phyloP scores from a whole-genome alignment of 2,797 vertebrate species.

The Anas capensis region DNA sequence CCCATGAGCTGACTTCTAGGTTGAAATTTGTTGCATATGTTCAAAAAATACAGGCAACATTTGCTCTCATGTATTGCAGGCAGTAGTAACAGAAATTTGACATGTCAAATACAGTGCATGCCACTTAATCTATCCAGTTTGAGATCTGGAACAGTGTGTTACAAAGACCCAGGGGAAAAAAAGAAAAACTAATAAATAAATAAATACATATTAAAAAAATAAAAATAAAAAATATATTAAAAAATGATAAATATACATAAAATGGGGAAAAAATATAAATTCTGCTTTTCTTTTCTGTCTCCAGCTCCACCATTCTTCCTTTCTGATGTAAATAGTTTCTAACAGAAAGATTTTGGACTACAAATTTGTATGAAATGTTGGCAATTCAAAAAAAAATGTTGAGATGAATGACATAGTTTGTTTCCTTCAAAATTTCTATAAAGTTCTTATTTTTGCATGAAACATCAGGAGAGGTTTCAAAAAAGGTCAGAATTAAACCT shows the following conservation, averaged over 20 bases:
- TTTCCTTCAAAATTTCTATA: slow-evolving; percentile 3
- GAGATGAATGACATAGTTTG: slow-evolving; percentile 37
- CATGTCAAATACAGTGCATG: slow-evolving; percentile 57
- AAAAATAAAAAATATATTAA: background rate
- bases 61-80: slow-evolving; percentile 64
- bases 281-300: slow-evolving; percentile 56
- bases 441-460: background rate
- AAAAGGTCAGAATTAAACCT: slow-evolving; percentile 1
- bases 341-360: slow-evolving; percentile 55
- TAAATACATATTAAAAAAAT: too few relatives aligned
- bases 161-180: slow-evolving; percentile 15
- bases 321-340: slow-evolving; percentile 70
- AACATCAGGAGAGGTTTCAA: background rate
- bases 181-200: background rate
- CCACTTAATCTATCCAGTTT: slow-evolving; percentile 63
- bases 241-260: slow-evolving; percentile 42
- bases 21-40: slow-evolving; percentile 66
- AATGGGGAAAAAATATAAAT: slow-evolving; percentile 42
- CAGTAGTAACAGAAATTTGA: slow-evolving; percentile 59
- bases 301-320: slow-evolving; percentile 45
- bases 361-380: slow-evolving; percentile 57
- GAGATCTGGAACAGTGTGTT: slow-evolving; percentile 55
- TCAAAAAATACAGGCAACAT: slow-evolving; percentile 55
- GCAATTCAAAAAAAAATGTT: slow-evolving; percentile 45
- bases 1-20: slow-evolving; percentile 34